Conservation (phyloP, 2,888 invertebrate genomes). For the Xanthorhoe spadicearia region DNA sequence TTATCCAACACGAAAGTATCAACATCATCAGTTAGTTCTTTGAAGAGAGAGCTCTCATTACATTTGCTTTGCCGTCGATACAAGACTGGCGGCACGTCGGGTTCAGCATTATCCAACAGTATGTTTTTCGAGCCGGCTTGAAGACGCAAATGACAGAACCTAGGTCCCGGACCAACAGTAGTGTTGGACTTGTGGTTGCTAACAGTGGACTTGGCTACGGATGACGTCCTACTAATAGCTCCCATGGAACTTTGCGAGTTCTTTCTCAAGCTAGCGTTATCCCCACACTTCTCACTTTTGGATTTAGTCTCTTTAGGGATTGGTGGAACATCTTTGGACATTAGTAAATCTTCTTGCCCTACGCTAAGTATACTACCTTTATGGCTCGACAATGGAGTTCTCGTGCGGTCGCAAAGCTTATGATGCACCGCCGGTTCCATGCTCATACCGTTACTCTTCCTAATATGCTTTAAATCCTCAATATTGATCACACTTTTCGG, state of each 20-base stretch:
- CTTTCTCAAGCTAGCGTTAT: conserved; percentile 63
- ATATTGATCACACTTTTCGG: conserved; percentile 45
- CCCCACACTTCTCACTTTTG: conserved; percentile 58
- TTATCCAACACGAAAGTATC: conserved; percentile 73
- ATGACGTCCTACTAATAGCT: conserved; percentile 77
- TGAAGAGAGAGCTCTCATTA: conserved; percentile 76
- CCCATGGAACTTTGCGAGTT: conserved; percentile 79
- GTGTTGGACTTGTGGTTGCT: conserved; percentile 80
- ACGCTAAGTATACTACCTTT: conserved; percentile 73
- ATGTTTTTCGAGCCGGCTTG: conserved; percentile 93
- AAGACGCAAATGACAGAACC: conserved; percentile 90
- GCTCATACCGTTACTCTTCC: conserved; percentile 60
- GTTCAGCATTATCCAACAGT: conserved; percentile 90
- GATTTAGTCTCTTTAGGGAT: conserved; percentile 61
- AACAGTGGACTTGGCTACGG: conserved; percentile 78
- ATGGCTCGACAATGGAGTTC: conserved; percentile 74
- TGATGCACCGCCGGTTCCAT: conserved; percentile 85
- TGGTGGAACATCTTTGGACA: conserved; percentile 57
- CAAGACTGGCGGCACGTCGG: conserved; percentile 88
- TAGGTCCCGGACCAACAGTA: conserved; percentile 86
- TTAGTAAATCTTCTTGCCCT: conserved; percentile 66
- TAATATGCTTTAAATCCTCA: conserved; percentile 60
- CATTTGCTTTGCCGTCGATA: conserved; percentile 87
- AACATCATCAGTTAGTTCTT: conserved; percentile 73
- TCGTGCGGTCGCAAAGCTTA: conserved; percentile 84